Conservation (phyloP, 2,888 invertebrate species). For the Eupithecia inturbata region DNA sequence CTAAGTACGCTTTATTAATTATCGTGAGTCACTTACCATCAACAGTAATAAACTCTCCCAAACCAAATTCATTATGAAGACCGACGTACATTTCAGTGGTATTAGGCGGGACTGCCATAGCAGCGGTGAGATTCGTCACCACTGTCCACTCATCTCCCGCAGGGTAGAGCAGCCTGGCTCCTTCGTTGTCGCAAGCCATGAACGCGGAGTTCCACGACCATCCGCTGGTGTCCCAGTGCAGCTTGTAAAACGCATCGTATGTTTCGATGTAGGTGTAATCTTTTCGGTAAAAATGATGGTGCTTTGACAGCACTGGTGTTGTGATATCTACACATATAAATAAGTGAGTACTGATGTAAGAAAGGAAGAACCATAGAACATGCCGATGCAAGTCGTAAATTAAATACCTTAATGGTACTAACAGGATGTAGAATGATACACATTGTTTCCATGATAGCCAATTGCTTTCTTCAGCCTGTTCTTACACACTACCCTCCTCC, state of each 20-base stretch:
- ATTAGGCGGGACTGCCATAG: slow-evolving; percentile 42
- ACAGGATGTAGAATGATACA: background rate
- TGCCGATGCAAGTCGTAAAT: background rate
- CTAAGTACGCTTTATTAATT: background rate
- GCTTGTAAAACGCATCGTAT: slow-evolving; percentile 59
- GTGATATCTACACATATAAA: slow-evolving; percentile 17
- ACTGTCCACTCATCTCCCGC: slow-evolving; percentile 53
- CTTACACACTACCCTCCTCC: too few relatives aligned
- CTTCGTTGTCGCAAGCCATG: slow-evolving; percentile 56
- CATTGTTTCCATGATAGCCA: too few relatives aligned
- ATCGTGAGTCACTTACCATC: slow-evolving; percentile 53
- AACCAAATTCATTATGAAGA: slow-evolving; percentile 52
- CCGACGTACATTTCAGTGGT: slow-evolving; percentile 55
- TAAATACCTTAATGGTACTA: background rate
- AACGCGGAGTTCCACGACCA: slow-evolving; percentile 51
- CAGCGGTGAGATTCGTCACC: slow-evolving; percentile 47
- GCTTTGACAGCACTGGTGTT: slow-evolving; percentile 38
- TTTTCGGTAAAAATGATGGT: slow-evolving; percentile 53
- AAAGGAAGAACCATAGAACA: background rate
- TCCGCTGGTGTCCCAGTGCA: slow-evolving; percentile 52
- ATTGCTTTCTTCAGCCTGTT: too few relatives aligned
- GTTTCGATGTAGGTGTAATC: slow-evolving; percentile 57
- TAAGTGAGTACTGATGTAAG: background rate
- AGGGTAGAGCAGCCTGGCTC: slow-evolving; percentile 58
- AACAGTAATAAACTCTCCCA: slow-evolving; percentile 59